Base-by-base conservation (phyloP, 2,113 vertebrate species). In the Solenodon paradoxus region DNA sequence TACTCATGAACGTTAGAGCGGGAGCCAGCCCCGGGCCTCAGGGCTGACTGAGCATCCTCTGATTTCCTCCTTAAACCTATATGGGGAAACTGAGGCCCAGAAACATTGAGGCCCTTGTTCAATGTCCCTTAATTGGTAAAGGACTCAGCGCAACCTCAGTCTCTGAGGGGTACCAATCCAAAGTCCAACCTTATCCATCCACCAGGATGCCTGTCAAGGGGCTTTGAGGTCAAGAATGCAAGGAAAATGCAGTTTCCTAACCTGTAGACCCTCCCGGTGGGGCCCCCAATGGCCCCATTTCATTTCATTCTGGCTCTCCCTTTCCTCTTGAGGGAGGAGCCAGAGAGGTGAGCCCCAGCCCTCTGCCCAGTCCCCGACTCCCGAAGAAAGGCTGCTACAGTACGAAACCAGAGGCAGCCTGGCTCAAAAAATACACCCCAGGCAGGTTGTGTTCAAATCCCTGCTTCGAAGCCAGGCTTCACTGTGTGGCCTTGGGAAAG, bases 81-180 rank as follows among this genome's bases (percentile, higher is more conserved):
- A 61, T 45, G 26, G 83, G 59, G 24, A 80, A 81, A 93, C 82
- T 4, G 64, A 96, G 64, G 47, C 35, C 68, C 78, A 72, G 53
- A 63, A 86, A 72, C 9, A 0, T 9, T 51, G 51, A 1, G 11
- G 38, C 35, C 12, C 30, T 80, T 88, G 26, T 26, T 47, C 40
- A 57, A 81, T 66, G 66, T 75, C 61, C 57, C 35, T 53, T 12
- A 72, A 74, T 64, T 30, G 12, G 17, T 6, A 38, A 74, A 59
- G 22, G 47, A 49, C 38, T 49, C 2, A 4, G 16, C 17, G 63
- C 16, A 77, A 22, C 8, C 38, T 59, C n/a, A 26, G 72, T 32
- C 19, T 93, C 64, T 20, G 1, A 6, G 45, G 30, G 40, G 49
- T 4, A n/a, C 13, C 22, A 49, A 9, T 63, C 55, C 38, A 64